Base-by-base conservation (phyloP, 1,140 invertebrate species). In the Trissolcus basalis region DNA sequence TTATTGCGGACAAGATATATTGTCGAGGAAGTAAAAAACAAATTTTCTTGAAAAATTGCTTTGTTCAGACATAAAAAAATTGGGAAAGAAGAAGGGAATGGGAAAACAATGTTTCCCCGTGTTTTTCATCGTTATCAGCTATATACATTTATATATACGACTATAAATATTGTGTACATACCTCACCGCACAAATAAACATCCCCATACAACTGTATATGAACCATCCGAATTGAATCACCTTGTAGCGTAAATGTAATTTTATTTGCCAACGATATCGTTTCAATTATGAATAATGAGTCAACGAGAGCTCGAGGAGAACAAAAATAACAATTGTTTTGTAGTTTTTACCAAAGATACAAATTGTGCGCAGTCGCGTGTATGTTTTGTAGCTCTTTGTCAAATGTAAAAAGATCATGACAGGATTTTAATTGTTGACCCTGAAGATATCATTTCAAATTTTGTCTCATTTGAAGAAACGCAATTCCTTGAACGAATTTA, bases 341-440 rank as follows among this genome's bases (percentile, higher is more conserved):
- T 88, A 89, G 84, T 86, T 85, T 84, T 80, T 88, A 89, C 87
- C 87, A 89, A 89, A 89, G 87, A 89, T 87, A 79, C 83, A 83
- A 83, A 79, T 71, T 81, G 83, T 83, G 75, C 67, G 80, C 80
- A 70, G 32, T 70, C 39, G 35, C 19, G 54, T 44, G 70, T 61
- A 59, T 69, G 72, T 69, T 70, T 76, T 9, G 73, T 76, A 70
- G 59, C 44, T 63, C 13, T 76, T 44, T 69, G 33, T 64, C 54
- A 54, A 50, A 13, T 32, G 48, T 14, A 72, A 15, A 83, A 83
- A 27, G n/a, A 27, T 27, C 84, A 79, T 48, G 59, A 63, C 64
- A 15, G 59, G 58, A 63, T 63, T 76, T 53, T 35, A 69, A 70
- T 27, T 27, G 19, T 27, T 27, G 19, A 27, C 19, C 6, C 19